Evolutionary conservation across 2,888 invertebrate genomes (phyloP).

Genomic region (Lordiphosa fenestrarum): DNA sequence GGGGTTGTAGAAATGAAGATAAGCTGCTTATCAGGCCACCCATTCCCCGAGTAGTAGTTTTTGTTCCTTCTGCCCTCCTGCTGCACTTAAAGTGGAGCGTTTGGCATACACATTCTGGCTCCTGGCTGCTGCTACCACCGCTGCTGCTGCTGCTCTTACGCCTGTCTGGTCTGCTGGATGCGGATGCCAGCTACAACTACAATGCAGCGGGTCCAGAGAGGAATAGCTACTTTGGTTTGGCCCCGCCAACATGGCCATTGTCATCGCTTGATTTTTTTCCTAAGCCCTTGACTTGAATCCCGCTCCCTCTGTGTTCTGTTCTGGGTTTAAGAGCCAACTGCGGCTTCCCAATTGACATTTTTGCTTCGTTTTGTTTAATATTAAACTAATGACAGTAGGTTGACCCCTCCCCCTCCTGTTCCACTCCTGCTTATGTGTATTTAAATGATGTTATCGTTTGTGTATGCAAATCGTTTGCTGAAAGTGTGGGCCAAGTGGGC

Average conservation of each 20-base stretch:
- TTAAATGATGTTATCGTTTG: slow-evolving; percentile 52
- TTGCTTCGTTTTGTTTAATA: slow-evolving; percentile 58
- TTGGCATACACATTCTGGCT: slow-evolving; percentile 7
- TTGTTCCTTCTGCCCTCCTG: slow-evolving; percentile 23
- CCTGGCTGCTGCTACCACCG: slow-evolving; percentile 9
- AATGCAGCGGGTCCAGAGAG: slow-evolving; percentile 25
- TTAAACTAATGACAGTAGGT: slow-evolving; percentile 56
- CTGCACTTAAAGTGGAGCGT: slow-evolving; percentile 39
- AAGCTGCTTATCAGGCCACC: slow-evolving; percentile 68
- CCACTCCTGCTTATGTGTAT: slow-evolving; percentile 27
- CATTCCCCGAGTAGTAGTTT: slow-evolving; percentile 9
- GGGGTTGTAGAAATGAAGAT: slow-evolving; percentile 71
- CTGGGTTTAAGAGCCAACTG: slow-evolving; percentile 6
- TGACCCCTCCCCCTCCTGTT: background rate
- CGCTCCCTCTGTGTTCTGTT: background rate
- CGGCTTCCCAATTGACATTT: slow-evolving; percentile 47
- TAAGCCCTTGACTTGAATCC: slow-evolving; percentile 30
- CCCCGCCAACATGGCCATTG: slow-evolving; percentile 45
- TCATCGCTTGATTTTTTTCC: slow-evolving; percentile 35
- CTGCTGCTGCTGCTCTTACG: slow-evolving; percentile 37
- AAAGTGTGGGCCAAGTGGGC: background rate
- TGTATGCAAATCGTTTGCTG: slow-evolving; percentile 46
- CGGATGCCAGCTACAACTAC: slow-evolving; percentile 37
- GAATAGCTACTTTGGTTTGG: slow-evolving; percentile 43
- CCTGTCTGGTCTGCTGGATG: slow-evolving; percentile 36